Base-by-base conservation (phyloP, 2,113 vertebrate genomes). In the Scomber scombrus region DNA sequence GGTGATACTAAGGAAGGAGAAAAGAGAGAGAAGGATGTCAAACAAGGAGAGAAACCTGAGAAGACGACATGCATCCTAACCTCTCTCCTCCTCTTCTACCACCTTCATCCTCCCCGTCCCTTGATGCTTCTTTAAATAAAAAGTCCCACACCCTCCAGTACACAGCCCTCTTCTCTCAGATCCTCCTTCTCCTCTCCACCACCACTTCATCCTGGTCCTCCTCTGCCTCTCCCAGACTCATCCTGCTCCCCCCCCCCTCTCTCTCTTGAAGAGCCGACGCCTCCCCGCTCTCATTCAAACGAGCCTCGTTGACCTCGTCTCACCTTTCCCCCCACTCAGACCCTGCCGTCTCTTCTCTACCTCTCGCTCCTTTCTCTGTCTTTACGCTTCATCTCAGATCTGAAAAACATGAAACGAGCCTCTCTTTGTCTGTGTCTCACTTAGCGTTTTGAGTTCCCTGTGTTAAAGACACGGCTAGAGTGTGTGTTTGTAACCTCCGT, bases 341-440 rank as follows among this genome's bases (percentile, higher is more conserved):
- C 45, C 46, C 49, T 11, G 13, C 23, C 55, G 63, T 72, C 57
- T 62, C 56, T 67, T 67, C 61, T 62, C 47, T 61, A 40, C 18
- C 23, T 23, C 26, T 68, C 46, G 11, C n/a, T 49, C 16, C 40
- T 67, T 50, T 60, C 18, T 61, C 16, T 55, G 46, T 62, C 21
- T 63, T 57, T 14, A 55, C 15, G 50, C 66, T 69, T 78, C 58
- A 82, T 84, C 77, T 85, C 31, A 14, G 56, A 78, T 77, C 70
- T 75, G 16, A 78, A 74, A 26, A 84, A 85, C 85, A 80, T 85
- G 70, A 85, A 86, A 86, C 71, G 11, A 11, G 9, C 56, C 47
- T 66, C 55, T 78, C 54, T 66, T 66, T 64, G 9, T 61, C 79
- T 71, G 1, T 54, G 77, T 82, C 47, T 79, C 68, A 19, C 63